Evolutionary conservation across 2,888 invertebrate species (phyloP).

Genomic region (Tachina fera): DNA sequence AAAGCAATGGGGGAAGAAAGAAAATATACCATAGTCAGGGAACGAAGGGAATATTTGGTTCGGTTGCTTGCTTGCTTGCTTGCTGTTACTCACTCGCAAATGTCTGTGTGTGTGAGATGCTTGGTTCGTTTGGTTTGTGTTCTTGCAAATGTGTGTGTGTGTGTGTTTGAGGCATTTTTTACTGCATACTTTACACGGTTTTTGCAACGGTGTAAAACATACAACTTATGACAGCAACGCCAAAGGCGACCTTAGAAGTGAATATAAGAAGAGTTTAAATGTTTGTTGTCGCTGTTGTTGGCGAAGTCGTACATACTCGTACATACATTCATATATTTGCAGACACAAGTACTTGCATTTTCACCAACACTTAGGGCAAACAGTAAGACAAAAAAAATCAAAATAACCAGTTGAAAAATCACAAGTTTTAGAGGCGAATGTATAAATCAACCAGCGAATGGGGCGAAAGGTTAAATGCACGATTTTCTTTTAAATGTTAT

Average conservation of each 20-base stretch:
- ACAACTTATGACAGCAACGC: constrained; percentile 69
- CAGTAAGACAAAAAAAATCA: neutral
- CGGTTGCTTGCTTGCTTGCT: neutral
- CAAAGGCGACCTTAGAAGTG: constrained; percentile 60
- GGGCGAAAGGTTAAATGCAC: constrained; percentile 25
- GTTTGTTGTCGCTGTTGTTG: constrained; percentile 56
- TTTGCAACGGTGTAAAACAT: constrained; percentile 58
- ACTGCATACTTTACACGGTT: constrained; percentile 54
- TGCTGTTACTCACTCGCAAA: neutral
- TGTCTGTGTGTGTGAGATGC: constrained; percentile 35
- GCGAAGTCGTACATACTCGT: constrained; percentile 22
- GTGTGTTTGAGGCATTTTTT: constrained; percentile 16
- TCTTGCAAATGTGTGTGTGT: neutral
- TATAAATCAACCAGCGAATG: neutral
- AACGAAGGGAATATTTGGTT: constrained; percentile 35
- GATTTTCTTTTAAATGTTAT: neutral
- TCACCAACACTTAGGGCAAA: neutral
- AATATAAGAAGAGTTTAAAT: constrained; percentile 60
- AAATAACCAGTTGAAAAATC: constrained; percentile 20
- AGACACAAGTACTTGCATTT: neutral
- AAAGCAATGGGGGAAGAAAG: neutral
- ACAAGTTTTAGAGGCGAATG: constrained; percentile 16
- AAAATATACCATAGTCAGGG: constrained; percentile 11
- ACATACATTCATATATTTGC: neutral
- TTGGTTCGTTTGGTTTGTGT: neutral